Evolutionary conservation across 2,797 vertebrate genomes (phyloP).

Genomic region (Pangasius larnaudii): DNA sequence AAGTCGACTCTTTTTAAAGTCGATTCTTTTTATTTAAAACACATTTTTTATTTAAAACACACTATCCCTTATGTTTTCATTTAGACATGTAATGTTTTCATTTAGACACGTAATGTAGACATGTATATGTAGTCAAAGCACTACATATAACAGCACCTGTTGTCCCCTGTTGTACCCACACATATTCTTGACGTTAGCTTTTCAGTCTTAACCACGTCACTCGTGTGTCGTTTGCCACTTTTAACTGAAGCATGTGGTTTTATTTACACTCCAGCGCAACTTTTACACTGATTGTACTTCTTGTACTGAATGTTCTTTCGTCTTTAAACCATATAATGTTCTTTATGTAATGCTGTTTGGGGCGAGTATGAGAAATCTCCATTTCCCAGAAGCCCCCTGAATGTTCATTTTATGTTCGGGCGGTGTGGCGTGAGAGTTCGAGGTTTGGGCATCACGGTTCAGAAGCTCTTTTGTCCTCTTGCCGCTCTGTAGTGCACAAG

Average conservation of each 20-base stretch:
- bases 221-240: background rate
- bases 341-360: constrained; percentile 39
- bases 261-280: background rate
- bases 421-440: constrained; percentile 37
- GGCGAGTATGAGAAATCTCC: constrained; percentile 35
- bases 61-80: background rate
- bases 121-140: too few relatives aligned
- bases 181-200: background rate
- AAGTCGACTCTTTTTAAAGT: background rate
- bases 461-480: constrained; percentile 51
- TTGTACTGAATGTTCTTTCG: background rate
- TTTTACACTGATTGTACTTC: background rate
- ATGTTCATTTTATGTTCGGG: constrained; percentile 48
- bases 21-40: background rate
- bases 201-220: background rate
- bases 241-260: background rate
- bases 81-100: background rate
- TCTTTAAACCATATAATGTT: constrained; percentile 30
- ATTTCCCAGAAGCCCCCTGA: constrained; percentile 18
- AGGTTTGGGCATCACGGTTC: constrained; percentile 28
- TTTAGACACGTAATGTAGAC: background rate
- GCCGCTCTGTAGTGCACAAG: constrained; percentile 44
- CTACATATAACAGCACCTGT: background rate
- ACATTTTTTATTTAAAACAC: too few relatives aligned
- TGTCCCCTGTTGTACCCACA: too few relatives aligned